phyloP scores from a whole-genome alignment of 1,140 invertebrate genomes.

The Eumaeus atala region DNA sequence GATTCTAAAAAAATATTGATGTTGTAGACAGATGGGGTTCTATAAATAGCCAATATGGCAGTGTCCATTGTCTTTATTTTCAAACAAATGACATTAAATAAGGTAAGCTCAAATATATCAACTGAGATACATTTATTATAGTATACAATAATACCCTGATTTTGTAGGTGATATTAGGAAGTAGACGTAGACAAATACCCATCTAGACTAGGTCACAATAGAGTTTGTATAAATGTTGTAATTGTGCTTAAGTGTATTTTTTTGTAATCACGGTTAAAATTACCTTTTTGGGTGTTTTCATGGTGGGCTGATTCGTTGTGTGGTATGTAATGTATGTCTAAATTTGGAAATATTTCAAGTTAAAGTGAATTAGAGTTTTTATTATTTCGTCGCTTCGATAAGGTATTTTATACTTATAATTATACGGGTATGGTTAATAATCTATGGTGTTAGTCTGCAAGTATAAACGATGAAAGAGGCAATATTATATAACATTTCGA shows the following conservation, averaged over 20 bases:
- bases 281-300: too few relatives aligned
- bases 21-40: not conserved
- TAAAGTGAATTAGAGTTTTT: too few relatives aligned
- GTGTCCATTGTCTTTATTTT: not conserved
- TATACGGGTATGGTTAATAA: too few relatives aligned
- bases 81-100: not conserved
- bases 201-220: not conserved
- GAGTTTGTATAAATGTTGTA: not conserved
- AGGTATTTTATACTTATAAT: too few relatives aligned
- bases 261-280: too few relatives aligned
- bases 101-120: not conserved
- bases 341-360: too few relatives aligned
- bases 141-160: not conserved
- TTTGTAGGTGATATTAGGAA: not conserved
- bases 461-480: not conserved
- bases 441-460: not conserved
- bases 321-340: too few relatives aligned
- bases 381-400: too few relatives aligned
- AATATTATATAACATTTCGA: not conserved
- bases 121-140: too few relatives aligned
- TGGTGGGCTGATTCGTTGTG: too few relatives aligned
- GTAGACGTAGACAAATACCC: not conserved
- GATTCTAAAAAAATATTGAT: too few relatives aligned
- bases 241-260: not conserved
- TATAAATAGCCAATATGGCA: not conserved